Conservation (phyloP, 2,113 vertebrate species). For the Phalacrocorax pelagicus region DNA sequence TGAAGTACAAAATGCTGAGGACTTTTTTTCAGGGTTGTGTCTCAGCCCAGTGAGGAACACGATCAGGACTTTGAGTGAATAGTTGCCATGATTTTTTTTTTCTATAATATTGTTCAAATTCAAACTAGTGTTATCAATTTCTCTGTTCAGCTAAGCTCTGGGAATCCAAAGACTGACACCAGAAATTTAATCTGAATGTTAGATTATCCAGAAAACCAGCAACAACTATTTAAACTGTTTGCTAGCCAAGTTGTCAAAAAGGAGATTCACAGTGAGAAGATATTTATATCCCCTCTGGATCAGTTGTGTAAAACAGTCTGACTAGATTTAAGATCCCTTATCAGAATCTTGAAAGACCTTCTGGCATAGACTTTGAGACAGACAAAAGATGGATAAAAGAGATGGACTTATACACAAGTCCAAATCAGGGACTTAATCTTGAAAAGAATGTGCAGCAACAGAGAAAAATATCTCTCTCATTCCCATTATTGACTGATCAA, state of each 20-base stretch:
- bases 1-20: not conserved
- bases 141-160: not conserved
- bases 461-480: not conserved
- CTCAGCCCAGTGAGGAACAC: not conserved
- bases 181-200: not conserved
- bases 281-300: not conserved
- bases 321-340: not conserved
- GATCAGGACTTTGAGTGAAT: not conserved
- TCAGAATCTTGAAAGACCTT: not conserved
- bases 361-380: not conserved
- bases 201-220: not conserved
- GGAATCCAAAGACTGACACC: not conserved
- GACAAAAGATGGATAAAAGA: not conserved
- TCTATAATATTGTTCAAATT: not conserved
- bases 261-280: not conserved
- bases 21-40: not conserved
- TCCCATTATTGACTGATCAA: not conserved
- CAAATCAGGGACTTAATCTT: not conserved
- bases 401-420: not conserved
- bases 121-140: not conserved
- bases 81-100: not conserved
- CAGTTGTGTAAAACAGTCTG: not conserved
- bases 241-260: not conserved
- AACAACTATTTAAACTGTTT: not conserved
- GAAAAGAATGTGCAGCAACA: not conserved